Base-by-base conservation (phyloP, 2,888 invertebrate species). In the Teleiodes luculella region DNA sequence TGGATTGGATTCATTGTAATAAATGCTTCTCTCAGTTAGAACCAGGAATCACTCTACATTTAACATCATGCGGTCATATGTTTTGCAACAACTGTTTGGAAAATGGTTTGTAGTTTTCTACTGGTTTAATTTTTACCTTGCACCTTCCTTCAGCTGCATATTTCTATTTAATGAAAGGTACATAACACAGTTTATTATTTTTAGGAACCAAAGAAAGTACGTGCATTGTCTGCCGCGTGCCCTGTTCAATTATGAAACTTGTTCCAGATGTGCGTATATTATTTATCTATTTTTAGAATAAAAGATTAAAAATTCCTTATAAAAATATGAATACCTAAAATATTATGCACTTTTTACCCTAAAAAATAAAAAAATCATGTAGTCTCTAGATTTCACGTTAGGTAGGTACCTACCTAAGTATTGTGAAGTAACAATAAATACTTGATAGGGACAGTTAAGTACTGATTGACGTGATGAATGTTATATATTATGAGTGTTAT, bases 1-100 rank as follows among this genome's bases (percentile, higher is more conserved):
- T 89, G 90, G 90, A 90, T 76, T 90, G 90, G 90, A 90, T 89
- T 67, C 90, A 89, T 74, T 90, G 90, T 65, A 90, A 90, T 68
- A 83, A 86, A 68, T 90, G 90, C 76, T 89, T 83, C 68, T 68
- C 72, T 55, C 90, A 90, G 58, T 76, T 90, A 66, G 80, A 84
- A 70, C 82, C 86, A 33, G 83, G 85, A 62, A 81, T 83, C 53
- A 75, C 80, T 60, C 72, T 90, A 55, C 83, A 86, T 72, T 76
- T 90, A 59, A 89, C 90, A 70, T 87, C 89, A 80, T 90, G 90
- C 66, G 90, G 90, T 60, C 90, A 90, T 63, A 90, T 90, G 87
- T 90, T 86, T 80, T 90, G 90, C 68, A 86, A 83, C 66, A 82
- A 79, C 50, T 90, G 90, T 57, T 70, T 89, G 63, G 78, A 78